These are phyloP conservation scores for Eumeta japonica DNA, from an alignment of 1,140 invertebrate species.

Conservation along the genomic window DNA sequence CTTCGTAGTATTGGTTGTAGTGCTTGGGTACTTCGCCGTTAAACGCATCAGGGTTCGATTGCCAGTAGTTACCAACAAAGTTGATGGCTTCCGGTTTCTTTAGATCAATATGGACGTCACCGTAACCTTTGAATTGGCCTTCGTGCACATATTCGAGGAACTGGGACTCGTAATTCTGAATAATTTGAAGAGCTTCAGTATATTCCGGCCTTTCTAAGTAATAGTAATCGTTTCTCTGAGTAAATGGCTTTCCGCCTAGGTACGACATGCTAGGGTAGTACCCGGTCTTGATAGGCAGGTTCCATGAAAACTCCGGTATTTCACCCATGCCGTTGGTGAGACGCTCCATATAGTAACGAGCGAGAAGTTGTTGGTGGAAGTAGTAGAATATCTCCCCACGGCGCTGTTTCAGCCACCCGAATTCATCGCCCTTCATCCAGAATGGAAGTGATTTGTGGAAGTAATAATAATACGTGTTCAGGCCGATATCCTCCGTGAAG, in stretches of 20 bases:
- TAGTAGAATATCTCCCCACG: constrained; percentile 60
- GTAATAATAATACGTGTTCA: constrained; percentile 72
- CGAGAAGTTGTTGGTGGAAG: constrained; percentile 57
- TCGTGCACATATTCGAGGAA: constrained; percentile 36
- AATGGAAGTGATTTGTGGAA: constrained; percentile 66
- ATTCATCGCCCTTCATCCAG: constrained; percentile 60
- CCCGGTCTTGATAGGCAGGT: constrained; percentile 53
- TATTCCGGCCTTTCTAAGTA: constrained; percentile 26
- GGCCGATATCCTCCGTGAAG: constrained; percentile 69
- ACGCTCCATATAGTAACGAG: constrained; percentile 64
- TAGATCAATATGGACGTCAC: constrained; percentile 31
- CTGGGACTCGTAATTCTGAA: constrained; percentile 35
- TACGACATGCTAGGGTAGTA: constrained; percentile 56
- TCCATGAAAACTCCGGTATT: constrained; percentile 58
- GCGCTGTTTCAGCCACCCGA: constrained; percentile 42
- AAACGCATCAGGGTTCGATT: constrained; percentile 66
- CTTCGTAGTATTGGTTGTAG: constrained; percentile 59
- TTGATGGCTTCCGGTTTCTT: constrained; percentile 57
- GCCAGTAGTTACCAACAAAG: constrained; percentile 67
- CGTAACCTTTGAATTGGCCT: constrained; percentile 37
- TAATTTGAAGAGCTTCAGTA: constrained; percentile 28
- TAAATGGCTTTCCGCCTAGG: constrained; percentile 24
- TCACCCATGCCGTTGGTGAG: constrained; percentile 56
- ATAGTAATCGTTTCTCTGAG: constrained; percentile 32
- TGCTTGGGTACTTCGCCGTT: constrained; percentile 54